Conservation (phyloP, 2,888 invertebrate species). For the Hemistola chrysoprasaria region DNA sequence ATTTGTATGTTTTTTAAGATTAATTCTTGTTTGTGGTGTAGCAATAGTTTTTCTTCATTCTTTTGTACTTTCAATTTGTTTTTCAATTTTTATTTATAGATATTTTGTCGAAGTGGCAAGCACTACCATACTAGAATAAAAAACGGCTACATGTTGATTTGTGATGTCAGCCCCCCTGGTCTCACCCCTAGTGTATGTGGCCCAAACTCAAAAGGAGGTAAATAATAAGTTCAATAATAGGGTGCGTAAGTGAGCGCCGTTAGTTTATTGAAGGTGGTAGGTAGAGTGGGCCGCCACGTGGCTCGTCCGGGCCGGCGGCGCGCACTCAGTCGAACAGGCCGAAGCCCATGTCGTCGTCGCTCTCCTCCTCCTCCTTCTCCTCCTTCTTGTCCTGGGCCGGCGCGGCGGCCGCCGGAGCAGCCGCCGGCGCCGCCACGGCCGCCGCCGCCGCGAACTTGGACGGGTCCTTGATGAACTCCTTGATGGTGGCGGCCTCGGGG, state of each 20-base stretch:
- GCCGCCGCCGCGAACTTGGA: constrained; percentile 91
- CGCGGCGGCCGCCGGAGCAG: constrained; percentile 83
- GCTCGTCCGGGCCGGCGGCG: constrained; percentile 74
- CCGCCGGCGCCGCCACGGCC: constrained; percentile 84
- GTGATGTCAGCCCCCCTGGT: too few species aligned
- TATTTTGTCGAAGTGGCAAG: too few species aligned
- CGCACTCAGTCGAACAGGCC: constrained; percentile 92
- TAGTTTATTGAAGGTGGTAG: constrained; percentile 34
- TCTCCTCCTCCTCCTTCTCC: constrained; percentile 90
- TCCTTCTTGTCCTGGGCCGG: constrained; percentile 89
- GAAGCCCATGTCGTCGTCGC: constrained; percentile 99
- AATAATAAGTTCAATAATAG: neutral
- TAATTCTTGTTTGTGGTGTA: too few species aligned
- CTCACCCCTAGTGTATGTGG: too few species aligned
- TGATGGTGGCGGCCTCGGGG: constrained; percentile 95
- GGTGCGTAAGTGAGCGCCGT: constrained; percentile 1
- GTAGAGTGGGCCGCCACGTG: constrained; percentile 64
- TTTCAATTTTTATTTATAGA: too few species aligned
- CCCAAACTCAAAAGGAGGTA: too few species aligned
- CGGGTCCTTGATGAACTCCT: constrained; percentile 97
- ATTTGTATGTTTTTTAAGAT: too few species aligned
- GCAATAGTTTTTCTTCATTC: too few species aligned
- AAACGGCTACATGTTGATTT: too few species aligned
- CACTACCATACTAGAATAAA: too few species aligned
- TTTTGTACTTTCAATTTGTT: too few species aligned